Base-by-base conservation (phyloP, 37 sponge, comb jelly and placozoan species). In the Petrosia ficiformis region DNA sequence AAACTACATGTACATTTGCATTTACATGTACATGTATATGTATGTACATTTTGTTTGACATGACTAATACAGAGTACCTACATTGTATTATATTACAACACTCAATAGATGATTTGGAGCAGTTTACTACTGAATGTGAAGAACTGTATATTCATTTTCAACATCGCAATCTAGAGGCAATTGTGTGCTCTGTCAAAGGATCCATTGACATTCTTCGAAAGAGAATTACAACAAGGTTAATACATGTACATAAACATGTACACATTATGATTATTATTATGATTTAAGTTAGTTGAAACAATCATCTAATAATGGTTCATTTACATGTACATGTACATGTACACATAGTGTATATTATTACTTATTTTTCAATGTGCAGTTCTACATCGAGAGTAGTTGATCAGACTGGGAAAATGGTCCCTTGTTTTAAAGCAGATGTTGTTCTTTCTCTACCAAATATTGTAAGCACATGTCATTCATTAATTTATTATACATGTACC, bases 381-480 rank as follows among this genome's bases (percentile, higher is more conserved):
- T 70, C 82, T 43, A 38, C 68, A 38, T 58, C 48, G 0, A 71
- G 30, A 36, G 54, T 39, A 28, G 34, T 40, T n/a, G 81, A 89
- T n/a, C 67, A 83, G 5, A 64, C 57, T 58, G 11, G 24, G 3
- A 44, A 57, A 30, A 71, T 80, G 14, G 68, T 59, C 14, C 44
- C 85, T 30, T 80, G 85, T 57, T 96, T 97, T 75, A 59, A 57
- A 28, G 82, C 92, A 25, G 85, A 91, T 57, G 63, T 97, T 26
- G 80, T 88, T 30, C 90, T 97, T 31, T 65, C 87, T 10, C 78
- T 97, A 5, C 98, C 98, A 0, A 89, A 84, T 48, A 91, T 97
- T 54, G 77, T 84, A 54, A 65, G 84, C 30, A 37, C 14, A 1
- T 28, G 24, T 43, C 28, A 56, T 25, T 16, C 35, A 3, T 38